Percentiles rank a stretch among this genome's conserved stretches.
Conservation (phyloP, 1,140 invertebrate species). For the Sarcophaga peregrina region DNA sequence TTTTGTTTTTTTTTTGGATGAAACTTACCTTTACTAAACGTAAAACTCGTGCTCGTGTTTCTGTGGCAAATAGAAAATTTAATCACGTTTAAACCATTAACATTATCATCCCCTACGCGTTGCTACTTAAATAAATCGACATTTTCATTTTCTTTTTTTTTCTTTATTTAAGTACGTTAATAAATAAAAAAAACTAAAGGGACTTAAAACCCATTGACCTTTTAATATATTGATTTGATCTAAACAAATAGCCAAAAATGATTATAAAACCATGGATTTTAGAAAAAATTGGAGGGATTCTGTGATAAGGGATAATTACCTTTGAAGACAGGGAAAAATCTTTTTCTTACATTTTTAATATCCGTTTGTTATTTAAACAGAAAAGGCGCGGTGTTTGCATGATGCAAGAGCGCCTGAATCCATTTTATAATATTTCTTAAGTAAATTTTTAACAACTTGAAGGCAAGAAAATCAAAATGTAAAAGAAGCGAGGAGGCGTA, state of each 20-base stretch:
- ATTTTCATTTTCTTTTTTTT: not conserved
- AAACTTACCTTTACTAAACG: too few relatives aligned
- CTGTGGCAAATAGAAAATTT: not conserved
- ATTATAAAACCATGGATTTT: not conserved
- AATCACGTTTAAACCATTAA: conserved; percentile 2
- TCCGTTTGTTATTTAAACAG: not conserved
- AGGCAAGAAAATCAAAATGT: not conserved
- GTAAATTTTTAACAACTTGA: not conserved
- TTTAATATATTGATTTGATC: not conserved
- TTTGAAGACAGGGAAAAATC: not conserved
- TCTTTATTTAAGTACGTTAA: not conserved
- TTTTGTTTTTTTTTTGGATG: too few relatives aligned
- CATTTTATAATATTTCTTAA: not conserved
- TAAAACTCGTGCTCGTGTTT: too few relatives aligned
- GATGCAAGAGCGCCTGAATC: not conserved
- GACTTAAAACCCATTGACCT: conserved; percentile 17
- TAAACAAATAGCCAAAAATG: not conserved
- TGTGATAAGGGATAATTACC: conserved; percentile 13
- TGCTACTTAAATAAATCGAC: not conserved
- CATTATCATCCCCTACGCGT: not conserved
- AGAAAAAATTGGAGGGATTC: not conserved
- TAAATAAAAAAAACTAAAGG: not conserved
- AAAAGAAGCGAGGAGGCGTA: not conserved
- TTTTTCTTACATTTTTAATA: not conserved
- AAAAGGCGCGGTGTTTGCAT: not conserved